Evolutionary conservation across 2,113 vertebrate species (phyloP).

Genomic region (Forbesichthys papilliferus): DNA sequence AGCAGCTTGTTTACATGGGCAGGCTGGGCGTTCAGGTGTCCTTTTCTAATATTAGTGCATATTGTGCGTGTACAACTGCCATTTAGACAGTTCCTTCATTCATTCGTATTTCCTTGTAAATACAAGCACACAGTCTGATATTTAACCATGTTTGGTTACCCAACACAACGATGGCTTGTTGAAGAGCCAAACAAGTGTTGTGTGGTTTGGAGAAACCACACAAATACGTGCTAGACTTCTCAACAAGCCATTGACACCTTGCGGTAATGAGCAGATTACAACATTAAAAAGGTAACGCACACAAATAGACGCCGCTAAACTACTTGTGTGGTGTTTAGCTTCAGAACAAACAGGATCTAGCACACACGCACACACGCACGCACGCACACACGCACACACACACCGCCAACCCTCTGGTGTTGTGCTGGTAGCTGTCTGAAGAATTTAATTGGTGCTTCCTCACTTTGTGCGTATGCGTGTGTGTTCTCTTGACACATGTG

Average conservation of each 20-base stretch:
- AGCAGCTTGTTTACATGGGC: not conserved
- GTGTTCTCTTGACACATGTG: not conserved
- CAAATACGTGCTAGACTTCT: slow-evolving; percentile 9
- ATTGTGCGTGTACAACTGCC: no score
- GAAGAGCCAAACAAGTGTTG: no score
- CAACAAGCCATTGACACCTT: slow-evolving; percentile 45
- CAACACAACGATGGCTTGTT: no score
- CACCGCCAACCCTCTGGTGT: slow-evolving; percentile 53
- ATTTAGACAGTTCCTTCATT: no score
- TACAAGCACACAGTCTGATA: no score
- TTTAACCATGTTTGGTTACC: no score
- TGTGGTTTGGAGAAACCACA: slow-evolving; percentile 1
- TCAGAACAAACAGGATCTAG: not conserved
- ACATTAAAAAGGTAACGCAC: slow-evolving; percentile 26
- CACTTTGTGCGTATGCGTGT: slow-evolving; percentile 45
- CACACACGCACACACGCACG: slow-evolving; percentile 8
- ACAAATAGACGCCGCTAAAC: not conserved
- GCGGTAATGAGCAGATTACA: slow-evolving; percentile 31
- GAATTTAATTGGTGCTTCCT: slow-evolving; percentile 65
- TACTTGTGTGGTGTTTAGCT: slow-evolving; percentile 6
- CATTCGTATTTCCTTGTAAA: no score
- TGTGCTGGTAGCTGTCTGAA: slow-evolving; percentile 59
- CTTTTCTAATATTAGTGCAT: no score
- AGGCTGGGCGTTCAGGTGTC: no score
- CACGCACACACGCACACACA: not conserved